These are phyloP conservation scores for Ficedula albicollis DNA, from an alignment of 2,797 vertebrate species.

Conservation along the genomic window DNA sequence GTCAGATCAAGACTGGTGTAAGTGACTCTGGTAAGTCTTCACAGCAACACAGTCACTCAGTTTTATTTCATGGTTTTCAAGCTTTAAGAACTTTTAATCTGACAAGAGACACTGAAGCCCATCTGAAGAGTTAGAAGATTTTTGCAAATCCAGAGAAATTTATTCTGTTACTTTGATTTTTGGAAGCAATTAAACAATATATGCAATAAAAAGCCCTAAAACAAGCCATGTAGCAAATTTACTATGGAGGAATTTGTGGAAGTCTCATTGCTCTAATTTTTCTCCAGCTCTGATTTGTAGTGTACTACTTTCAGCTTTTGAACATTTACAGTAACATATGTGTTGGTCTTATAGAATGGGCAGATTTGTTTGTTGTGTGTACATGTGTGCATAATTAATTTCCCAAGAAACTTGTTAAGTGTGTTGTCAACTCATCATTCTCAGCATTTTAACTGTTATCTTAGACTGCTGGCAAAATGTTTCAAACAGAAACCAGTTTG, in stretches of 20 bases:
- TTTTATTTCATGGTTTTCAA: constrained; percentile 25
- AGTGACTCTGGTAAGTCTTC: background rate
- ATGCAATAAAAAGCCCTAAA: background rate
- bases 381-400: background rate
- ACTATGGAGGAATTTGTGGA: background rate
- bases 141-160: constrained; percentile 27
- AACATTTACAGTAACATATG: background rate
- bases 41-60: background rate
- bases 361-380: background rate
- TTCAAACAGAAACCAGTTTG: background rate
- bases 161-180: background rate
- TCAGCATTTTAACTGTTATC: background rate
- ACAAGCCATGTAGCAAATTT: background rate
- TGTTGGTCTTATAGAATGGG: background rate
- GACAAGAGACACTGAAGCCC: constrained; percentile 4
- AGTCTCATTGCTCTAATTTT: background rate
- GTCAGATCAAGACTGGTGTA: background rate
- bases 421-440: background rate
- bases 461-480: background rate
- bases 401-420: background rate
- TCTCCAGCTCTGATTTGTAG: background rate
- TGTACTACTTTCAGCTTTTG: background rate
- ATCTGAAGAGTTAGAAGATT: constrained; percentile 6
- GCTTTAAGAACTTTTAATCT: constrained; percentile 36
- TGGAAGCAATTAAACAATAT: background rate